phyloP scores from a whole-genome alignment of 2,888 invertebrate species.

The Globia sparganii region DNA sequence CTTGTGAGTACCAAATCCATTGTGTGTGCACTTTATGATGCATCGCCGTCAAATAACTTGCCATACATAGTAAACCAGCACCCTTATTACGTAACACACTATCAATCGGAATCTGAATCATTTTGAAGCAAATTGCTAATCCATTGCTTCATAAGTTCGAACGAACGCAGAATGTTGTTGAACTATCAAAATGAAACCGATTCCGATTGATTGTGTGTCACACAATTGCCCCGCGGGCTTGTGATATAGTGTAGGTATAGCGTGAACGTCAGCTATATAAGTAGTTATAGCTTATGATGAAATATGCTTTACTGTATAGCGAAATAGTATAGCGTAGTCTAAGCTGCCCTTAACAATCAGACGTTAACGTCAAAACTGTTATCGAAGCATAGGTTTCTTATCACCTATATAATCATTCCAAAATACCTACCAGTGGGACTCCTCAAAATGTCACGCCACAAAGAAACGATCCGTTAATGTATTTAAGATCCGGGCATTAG shows the following conservation, averaged over 20 bases:
- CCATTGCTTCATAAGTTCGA: too few relatives aligned
- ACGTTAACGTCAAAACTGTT: background rate
- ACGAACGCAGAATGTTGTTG: too few relatives aligned
- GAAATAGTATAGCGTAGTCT: background rate
- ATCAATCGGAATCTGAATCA: too few relatives aligned
- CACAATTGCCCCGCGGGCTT: too few relatives aligned
- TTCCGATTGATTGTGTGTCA: too few relatives aligned
- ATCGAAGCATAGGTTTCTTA: background rate
- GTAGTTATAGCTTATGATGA: background rate
- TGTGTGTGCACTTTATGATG: background rate
- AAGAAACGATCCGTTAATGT: conserved; percentile 4
- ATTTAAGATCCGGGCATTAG: background rate
- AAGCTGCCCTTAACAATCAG: background rate
- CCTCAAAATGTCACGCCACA: background rate
- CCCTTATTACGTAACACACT: too few relatives aligned
- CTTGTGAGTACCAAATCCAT: background rate
- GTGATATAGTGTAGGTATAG: background rate
- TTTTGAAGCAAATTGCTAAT: too few relatives aligned
- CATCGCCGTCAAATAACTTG: background rate
- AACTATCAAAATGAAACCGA: too few relatives aligned
- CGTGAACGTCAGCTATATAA: too few relatives aligned
- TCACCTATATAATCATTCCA: conserved; percentile 16
- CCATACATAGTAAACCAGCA: background rate
- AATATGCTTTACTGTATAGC: background rate
- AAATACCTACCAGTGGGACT: background rate